Evolutionary conservation across 1,140 invertebrate species (phyloP).

Genomic region (Lysiphlebus fabarum): DNA sequence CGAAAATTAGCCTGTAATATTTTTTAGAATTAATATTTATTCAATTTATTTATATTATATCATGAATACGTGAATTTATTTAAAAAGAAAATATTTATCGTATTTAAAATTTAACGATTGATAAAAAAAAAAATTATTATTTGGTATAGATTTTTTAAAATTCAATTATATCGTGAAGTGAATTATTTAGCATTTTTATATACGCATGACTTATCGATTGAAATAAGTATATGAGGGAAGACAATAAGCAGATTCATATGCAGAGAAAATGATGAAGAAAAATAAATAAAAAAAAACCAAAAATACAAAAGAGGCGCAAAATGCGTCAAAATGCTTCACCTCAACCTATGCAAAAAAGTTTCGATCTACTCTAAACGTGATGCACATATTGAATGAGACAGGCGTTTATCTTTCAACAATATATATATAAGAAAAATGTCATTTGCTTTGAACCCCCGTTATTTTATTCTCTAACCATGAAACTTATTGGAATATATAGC

Average conservation of each 20-base stretch:
- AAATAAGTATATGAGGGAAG: constrained; percentile 4
- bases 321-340: constrained; percentile 13
- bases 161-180: constrained; percentile 4
- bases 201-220: constrained; percentile 18
- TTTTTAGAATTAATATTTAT: no score
- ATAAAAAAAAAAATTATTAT: not conserved
- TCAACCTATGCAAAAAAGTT: constrained; percentile 23
- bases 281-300: not conserved
- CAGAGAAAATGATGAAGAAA: not conserved
- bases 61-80: not conserved
- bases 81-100: not conserved
- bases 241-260: no score
- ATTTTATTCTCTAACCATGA: constrained; percentile 9
- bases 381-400: constrained; percentile 27
- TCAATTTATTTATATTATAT: no score
- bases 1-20: no score
- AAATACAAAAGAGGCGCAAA: constrained; percentile 19
- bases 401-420: constrained; percentile 22
- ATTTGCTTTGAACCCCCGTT: constrained; percentile 16
- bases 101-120: not conserved
- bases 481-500: not conserved
- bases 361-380: constrained; percentile 29
- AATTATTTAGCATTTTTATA: constrained; percentile 17
- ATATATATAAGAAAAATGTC: constrained; percentile 9
- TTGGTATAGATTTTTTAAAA: constrained; percentile 3